These are phyloP conservation scores for Echinarachnius parma DNA, from an alignment of 53 echinoderm and acorn worm genomes.

Conservation along the genomic window DNA sequence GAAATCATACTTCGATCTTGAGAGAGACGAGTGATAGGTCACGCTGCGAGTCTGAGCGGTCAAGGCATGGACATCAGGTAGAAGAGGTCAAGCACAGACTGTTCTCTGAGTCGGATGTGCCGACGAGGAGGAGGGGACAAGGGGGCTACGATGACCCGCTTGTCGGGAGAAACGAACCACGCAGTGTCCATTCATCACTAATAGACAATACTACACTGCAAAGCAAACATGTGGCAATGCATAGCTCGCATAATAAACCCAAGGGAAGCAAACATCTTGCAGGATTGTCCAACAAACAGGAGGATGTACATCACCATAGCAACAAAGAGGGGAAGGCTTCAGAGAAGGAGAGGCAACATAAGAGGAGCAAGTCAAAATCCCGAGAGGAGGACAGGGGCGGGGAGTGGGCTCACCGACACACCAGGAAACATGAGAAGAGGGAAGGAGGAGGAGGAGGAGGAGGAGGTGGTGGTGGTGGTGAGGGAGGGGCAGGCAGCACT, in stretches of 20 bases:
- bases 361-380: conserved; percentile 9
- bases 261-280: no score
- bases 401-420: conserved; percentile 31
- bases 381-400: conserved; percentile 12
- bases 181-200: conserved; percentile 11
- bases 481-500: conserved; percentile 11
- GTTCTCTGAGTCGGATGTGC: conserved; percentile 22
- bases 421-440: conserved; percentile 59
- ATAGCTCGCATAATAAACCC: not conserved
- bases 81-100: conserved; percentile 20
- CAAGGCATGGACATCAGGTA: not conserved
- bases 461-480: conserved; percentile 1
- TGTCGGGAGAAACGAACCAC: no score
- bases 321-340: conserved; percentile 8
- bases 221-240: not conserved
- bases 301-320: not conserved
- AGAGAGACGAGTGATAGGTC: conserved; percentile 14
- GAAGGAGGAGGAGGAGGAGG: no score
- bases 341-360: conserved; percentile 8
- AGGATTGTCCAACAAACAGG: conserved; percentile 7
- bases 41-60: conserved; percentile 7
- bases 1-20: conserved; percentile 6
- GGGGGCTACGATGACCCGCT: no score
- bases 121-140: not conserved
- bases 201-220: not conserved